Evolutionary conservation across 2,113 vertebrate genomes (phyloP).

Genomic region (Ameiurus melas): DNA sequence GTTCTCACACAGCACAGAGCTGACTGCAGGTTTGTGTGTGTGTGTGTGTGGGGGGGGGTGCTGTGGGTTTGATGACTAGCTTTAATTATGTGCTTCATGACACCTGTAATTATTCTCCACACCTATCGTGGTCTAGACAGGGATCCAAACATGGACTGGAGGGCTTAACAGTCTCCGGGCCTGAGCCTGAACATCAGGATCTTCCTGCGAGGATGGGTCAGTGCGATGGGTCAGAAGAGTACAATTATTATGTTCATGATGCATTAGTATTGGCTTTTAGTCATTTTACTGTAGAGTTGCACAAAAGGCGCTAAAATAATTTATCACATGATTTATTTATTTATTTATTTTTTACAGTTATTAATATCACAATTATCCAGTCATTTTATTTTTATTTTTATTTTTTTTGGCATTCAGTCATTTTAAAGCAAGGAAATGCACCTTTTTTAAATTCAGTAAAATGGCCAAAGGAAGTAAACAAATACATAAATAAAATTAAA

Average conservation of each 20-base stretch:
- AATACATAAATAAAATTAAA: not conserved
- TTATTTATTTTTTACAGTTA: not conserved
- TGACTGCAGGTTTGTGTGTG: not conserved
- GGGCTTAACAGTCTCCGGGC: not conserved
- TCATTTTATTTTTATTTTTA: not conserved
- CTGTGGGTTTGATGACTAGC: not conserved
- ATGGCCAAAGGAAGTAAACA: not conserved
- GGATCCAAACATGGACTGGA: conserved; percentile 1
- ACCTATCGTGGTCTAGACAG: not conserved
- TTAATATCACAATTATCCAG: not conserved
- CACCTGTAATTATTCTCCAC: not conserved
- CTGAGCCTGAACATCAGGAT: conserved; percentile 8
- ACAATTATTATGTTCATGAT: no score
- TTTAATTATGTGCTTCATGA: conserved; percentile 7
- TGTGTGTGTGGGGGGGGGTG: not conserved
- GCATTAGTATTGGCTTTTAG: not conserved
- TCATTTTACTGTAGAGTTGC: no score
- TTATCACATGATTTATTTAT: no score
- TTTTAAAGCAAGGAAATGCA: not conserved
- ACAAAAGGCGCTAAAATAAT: no score
- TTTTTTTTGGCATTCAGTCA: not conserved
- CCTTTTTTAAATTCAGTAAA: not conserved
- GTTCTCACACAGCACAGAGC: not conserved
- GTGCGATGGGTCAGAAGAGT: not conserved
- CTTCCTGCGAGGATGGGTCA: not conserved